Conservation (phyloP, 2,888 invertebrate genomes). For the Mimumesa dahlbomi region DNA sequence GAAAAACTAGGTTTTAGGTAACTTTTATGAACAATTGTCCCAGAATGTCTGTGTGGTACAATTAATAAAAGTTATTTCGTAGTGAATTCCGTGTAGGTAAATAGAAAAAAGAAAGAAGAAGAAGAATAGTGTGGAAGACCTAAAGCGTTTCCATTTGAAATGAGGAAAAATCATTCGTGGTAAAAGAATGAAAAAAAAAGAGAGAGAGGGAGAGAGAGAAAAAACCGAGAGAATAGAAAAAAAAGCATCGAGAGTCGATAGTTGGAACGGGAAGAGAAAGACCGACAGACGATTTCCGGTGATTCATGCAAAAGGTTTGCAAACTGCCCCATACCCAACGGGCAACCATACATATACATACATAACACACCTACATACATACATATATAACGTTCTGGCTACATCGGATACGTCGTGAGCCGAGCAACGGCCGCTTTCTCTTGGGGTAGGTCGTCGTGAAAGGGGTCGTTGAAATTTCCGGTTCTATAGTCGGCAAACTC, state of each 20-base stretch:
- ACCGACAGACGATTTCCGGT: constrained; percentile 40
- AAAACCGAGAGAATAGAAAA: not conserved
- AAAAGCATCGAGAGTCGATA: constrained; percentile 21
- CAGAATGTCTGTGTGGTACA: too few species aligned
- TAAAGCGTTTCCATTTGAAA: too few species aligned
- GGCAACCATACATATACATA: too few species aligned
- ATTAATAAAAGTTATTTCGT: too few species aligned
- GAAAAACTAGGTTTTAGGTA: too few species aligned
- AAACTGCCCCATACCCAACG: constrained; percentile 12
- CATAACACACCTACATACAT: not conserved
- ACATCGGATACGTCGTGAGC: constrained; percentile 34
- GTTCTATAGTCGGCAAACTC: constrained; percentile 54
- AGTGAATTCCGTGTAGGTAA: too few species aligned
- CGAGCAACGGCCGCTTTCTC: constrained; percentile 56
- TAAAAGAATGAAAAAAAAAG: too few species aligned
- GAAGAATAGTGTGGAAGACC: too few species aligned
- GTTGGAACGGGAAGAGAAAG: constrained; percentile 1
- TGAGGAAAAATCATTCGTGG: too few species aligned
- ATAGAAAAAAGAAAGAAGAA: too few species aligned
- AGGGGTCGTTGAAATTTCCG: constrained; percentile 60
- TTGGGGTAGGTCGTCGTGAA: constrained; percentile 57
- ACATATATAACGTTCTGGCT: not conserved
- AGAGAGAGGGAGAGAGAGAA: too few species aligned
- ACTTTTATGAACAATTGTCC: too few species aligned
- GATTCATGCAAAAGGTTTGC: constrained; percentile 36